Evolutionary conservation across 1,140 invertebrate genomes (phyloP).

Genomic region (Geopemphigus sp.): DNA sequence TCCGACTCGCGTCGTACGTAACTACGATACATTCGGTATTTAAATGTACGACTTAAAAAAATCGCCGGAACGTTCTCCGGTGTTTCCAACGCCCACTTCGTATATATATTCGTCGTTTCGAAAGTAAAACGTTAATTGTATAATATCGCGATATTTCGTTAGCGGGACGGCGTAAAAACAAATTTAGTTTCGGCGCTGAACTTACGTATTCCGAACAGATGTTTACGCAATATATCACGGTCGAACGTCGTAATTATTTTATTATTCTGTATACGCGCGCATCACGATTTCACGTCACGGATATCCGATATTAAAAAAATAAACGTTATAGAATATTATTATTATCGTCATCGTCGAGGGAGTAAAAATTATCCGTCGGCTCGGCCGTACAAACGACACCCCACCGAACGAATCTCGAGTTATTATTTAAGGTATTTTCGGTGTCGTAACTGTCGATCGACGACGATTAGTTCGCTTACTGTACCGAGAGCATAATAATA

Average conservation of each 20-base stretch:
- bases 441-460: too few relatives aligned
- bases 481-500: too few relatives aligned
- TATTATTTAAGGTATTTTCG: too few relatives aligned
- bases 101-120: neutral
- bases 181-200: neutral
- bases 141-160: neutral
- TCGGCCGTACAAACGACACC: too few relatives aligned
- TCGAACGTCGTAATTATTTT: neutral
- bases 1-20: too few relatives aligned
- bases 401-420: too few relatives aligned
- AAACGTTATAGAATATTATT: neutral
- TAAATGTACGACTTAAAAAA: too few relatives aligned
- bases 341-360: neutral
- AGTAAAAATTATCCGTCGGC: neutral
- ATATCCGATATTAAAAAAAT: slow-evolving; percentile 22
- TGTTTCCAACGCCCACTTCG: too few relatives aligned
- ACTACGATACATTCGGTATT: too few relatives aligned
- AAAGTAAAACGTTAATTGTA: neutral
- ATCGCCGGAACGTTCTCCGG: too few relatives aligned
- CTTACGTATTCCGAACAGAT: neutral
- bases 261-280: neutral
- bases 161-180: neutral
- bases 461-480: too few relatives aligned
- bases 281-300: slow-evolving; percentile 16
- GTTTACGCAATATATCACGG: neutral